These are phyloP conservation scores for Amniataba percoides DNA, from an alignment of 2,797 vertebrate genomes.

Conservation along the genomic window DNA sequence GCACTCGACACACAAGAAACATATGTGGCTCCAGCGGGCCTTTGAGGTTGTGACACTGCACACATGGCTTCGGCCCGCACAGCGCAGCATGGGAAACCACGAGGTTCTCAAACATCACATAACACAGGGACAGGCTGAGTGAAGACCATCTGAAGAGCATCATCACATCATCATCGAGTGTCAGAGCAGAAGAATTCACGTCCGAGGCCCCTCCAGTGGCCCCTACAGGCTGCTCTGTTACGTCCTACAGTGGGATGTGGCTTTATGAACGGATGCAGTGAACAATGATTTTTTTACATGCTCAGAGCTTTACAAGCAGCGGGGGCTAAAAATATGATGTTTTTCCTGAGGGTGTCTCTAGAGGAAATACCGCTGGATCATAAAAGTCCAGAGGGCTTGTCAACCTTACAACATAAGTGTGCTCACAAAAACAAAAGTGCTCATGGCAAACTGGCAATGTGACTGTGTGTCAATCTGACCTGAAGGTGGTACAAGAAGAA, in stretches of 20 bases:
- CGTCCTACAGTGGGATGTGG: background rate
- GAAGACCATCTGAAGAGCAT: constrained; percentile 45
- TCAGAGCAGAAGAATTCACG: constrained; percentile 11
- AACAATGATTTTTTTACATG: constrained; percentile 34
- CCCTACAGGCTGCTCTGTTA: background rate
- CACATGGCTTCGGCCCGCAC: constrained; percentile 44
- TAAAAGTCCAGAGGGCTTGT: constrained; percentile 2
- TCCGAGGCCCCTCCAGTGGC: background rate
- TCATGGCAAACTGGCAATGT: background rate
- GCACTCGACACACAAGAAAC: constrained; percentile 43
- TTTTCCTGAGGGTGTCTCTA: constrained; percentile 46
- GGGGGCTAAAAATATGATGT: constrained; percentile 9
- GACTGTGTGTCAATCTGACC: background rate
- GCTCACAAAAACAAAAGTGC: background rate
- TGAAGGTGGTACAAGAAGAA: background rate
- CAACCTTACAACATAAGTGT: background rate
- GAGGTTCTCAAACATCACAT: constrained; percentile 16
- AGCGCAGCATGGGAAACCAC: constrained; percentile 14
- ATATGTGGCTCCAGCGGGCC: constrained; percentile 50
- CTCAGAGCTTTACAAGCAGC: background rate
- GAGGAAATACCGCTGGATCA: constrained; percentile 40
- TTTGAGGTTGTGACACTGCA: constrained; percentile 50
- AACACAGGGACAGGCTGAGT: constrained; percentile 30
- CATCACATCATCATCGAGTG: constrained; percentile 11
- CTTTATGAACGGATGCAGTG: background rate